Conservation (phyloP, 2,888 invertebrate species). For the Chymomyza fuscimana region DNA sequence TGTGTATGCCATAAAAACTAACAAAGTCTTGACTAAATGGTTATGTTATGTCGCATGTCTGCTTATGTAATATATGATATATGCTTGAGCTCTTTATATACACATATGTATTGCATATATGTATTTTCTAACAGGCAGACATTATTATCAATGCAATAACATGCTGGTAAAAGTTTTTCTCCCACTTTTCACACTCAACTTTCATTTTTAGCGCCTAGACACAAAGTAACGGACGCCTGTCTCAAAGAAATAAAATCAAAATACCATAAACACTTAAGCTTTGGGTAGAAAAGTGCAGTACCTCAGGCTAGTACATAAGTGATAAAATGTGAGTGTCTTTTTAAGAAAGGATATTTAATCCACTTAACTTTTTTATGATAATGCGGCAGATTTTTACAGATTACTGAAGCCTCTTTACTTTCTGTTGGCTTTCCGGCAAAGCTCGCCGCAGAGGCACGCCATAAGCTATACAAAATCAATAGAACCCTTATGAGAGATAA, state of each 20-base stretch:
- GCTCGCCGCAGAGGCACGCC: no score
- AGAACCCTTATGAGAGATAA: no score
- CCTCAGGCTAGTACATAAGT: no score
- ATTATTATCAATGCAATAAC: constrained; percentile 58
- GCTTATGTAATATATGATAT: constrained; percentile 6
- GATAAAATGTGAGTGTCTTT: no score
- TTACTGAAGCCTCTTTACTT: no score
- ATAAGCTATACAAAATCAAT: no score
- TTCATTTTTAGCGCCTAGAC: constrained; percentile 20
- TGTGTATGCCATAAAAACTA: constrained; percentile 26
- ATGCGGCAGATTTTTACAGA: no score
- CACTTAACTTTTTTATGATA: no score
- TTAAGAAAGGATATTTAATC: no score
- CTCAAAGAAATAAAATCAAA: constrained; percentile 64
- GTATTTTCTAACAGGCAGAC: background rate
- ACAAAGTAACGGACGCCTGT: background rate
- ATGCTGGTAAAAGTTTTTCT: constrained; percentile 47
- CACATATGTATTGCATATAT: constrained; percentile 18
- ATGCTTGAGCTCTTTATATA: constrained; percentile 11
- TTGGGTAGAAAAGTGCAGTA: background rate
- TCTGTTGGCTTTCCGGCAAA: no score
- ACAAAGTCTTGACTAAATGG: constrained; percentile 37
- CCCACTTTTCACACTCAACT: constrained; percentile 35
- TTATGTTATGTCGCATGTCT: constrained; percentile 42
- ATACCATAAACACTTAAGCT: constrained; percentile 71